Evolutionary conservation across 2,888 invertebrate genomes (phyloP).

Genomic region (Nephrotoma flavescens): DNA sequence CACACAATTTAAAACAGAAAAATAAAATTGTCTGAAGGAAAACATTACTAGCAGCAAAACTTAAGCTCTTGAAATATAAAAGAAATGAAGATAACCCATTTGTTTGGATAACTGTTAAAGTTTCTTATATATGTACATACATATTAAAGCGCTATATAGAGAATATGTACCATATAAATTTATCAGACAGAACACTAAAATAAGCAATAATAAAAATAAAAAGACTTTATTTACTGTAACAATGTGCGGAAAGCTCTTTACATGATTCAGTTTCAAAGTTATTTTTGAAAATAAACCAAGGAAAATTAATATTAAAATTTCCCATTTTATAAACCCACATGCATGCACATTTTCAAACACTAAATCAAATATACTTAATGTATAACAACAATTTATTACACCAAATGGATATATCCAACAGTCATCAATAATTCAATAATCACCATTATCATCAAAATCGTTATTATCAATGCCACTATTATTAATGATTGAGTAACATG

Average conservation of each 20-base stretch:
- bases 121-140: too few relatives aligned
- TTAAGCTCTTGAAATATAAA: not conserved
- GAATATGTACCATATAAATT: not conserved
- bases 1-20: not conserved
- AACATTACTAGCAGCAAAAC: not conserved
- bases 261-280: not conserved
- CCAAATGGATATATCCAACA: not conserved
- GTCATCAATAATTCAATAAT: not conserved
- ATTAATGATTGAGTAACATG: not conserved
- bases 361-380: not conserved
- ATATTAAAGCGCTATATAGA: too few relatives aligned
- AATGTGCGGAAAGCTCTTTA: not conserved
- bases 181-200: not conserved
- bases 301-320: not conserved
- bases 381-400: not conserved
- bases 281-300: not conserved
- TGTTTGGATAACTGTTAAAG: too few relatives aligned
- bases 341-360: not conserved
- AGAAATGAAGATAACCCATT: too few relatives aligned
- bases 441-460: not conserved
- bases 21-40: not conserved
- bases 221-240: not conserved
- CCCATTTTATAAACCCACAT: not conserved
- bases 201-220: not conserved
- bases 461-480: not conserved